phyloP scores from a whole-genome alignment of 2,797 vertebrate species.

The Danio albolineatus region DNA sequence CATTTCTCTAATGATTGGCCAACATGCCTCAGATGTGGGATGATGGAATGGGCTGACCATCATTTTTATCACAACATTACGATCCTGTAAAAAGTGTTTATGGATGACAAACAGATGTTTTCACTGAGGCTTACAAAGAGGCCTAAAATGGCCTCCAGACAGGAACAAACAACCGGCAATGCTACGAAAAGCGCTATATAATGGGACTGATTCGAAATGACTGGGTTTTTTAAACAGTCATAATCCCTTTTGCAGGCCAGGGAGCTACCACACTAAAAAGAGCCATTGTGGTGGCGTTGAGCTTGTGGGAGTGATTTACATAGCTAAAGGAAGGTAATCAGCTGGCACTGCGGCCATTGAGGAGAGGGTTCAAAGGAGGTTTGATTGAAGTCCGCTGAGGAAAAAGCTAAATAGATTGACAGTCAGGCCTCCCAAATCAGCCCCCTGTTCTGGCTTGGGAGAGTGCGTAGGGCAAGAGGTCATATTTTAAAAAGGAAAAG shows the following conservation, averaged over 20 bases:
- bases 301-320: constrained; percentile 66
- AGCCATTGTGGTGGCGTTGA: constrained; percentile 56
- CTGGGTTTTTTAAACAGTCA: constrained; percentile 66
- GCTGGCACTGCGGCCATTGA: constrained; percentile 55
- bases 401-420: constrained; percentile 61
- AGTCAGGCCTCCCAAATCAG: constrained; percentile 62
- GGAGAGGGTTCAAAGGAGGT: constrained; percentile 60
- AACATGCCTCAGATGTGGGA: not conserved
- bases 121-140: constrained; percentile 46
- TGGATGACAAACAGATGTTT: constrained; percentile 62
- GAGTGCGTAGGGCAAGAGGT: constrained; percentile 56
- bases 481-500: constrained; percentile 62
- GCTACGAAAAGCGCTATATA: constrained; percentile 61
- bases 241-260: constrained; percentile 63
- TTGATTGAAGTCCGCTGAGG: constrained; percentile 63
- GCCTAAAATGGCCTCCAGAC: constrained; percentile 62
- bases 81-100: constrained; percentile 58
- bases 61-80: constrained; percentile 59
- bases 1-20: constrained; percentile 19
- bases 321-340: constrained; percentile 66
- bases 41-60: constrained; percentile 30
- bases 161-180: constrained; percentile 59
- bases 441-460: constrained; percentile 54
- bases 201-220: constrained; percentile 63
- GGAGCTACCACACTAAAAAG: constrained; percentile 57